Percentiles rank a stretch among this genome's conserved stretches.
Conservation (phyloP, 2,888 invertebrate species). For the Phalangium opilio region DNA sequence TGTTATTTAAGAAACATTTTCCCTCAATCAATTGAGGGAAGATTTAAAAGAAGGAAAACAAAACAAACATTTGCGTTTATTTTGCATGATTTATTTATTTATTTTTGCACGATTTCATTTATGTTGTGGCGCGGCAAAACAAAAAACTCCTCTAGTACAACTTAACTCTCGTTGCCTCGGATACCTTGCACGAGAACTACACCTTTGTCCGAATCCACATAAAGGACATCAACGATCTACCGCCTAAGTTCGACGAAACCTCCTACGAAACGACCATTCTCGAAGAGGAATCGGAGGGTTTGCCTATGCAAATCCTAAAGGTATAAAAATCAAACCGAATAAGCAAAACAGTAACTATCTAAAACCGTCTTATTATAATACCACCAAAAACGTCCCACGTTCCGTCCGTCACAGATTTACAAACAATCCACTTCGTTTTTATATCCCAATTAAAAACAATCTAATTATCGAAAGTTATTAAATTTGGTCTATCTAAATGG, state of each 20-base stretch:
- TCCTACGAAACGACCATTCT: constrained; percentile 54
- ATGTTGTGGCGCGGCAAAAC: constrained; percentile 13
- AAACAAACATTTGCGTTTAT: neutral
- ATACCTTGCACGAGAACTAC: constrained; percentile 75
- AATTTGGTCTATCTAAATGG: no score
- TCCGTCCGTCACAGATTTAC: no score
- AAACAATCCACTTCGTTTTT: no score
- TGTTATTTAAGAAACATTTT: neutral
- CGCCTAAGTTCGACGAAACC: constrained; percentile 59
- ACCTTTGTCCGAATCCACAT: constrained; percentile 66
- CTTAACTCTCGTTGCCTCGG: constrained; percentile 73
- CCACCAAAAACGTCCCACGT: no score
- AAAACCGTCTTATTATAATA: no score
- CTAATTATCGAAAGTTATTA: no score
- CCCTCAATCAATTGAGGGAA: neutral
- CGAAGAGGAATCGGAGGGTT: constrained; percentile 49
- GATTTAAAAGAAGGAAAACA: no score
- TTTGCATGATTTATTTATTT: constrained; percentile 7
- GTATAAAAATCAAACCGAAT: constrained; percentile 16
- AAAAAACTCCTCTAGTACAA: constrained; percentile 52
- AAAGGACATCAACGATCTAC: constrained; percentile 76
- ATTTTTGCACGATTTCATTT: constrained; percentile 24
- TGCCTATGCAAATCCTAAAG: constrained; percentile 37
- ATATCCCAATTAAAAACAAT: no score
- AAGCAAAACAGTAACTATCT: no score